phyloP scores from a whole-genome alignment of 2,113 vertebrate species.

The Tiliqua scincoides region DNA sequence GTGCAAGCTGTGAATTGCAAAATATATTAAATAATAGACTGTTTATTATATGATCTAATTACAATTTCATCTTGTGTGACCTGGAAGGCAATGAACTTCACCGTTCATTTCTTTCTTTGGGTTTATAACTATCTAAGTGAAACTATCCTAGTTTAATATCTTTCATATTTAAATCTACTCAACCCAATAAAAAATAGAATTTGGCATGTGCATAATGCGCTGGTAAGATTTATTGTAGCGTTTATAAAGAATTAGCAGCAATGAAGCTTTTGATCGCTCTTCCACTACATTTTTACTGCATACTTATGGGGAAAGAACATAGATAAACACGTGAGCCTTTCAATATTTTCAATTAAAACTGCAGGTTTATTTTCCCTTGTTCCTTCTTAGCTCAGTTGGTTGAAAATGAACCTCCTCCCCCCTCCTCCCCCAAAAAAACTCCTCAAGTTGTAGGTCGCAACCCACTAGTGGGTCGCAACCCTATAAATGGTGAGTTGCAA shows the following conservation, averaged over 20 bases:
- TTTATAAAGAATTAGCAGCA: slow-evolving; percentile 54
- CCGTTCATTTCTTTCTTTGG: slow-evolving; percentile 34
- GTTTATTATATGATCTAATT: slow-evolving; percentile 22
- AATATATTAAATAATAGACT: slow-evolving; percentile 25
- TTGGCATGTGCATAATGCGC: slow-evolving; percentile 30
- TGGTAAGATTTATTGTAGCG: slow-evolving; percentile 56
- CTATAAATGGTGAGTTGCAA: no score
- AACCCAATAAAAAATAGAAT: slow-evolving; percentile 25
- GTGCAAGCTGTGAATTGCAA: neutral
- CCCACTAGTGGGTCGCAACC: no score
- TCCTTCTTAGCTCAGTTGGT: slow-evolving; percentile 45
- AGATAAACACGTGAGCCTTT: slow-evolving; percentile 42
- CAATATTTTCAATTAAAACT: slow-evolving; percentile 52
- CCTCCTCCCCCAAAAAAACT: no score
- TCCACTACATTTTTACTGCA: slow-evolving; percentile 26
- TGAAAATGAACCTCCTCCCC: neutral
- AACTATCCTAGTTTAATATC: slow-evolving; percentile 27
- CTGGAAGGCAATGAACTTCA: slow-evolving; percentile 19
- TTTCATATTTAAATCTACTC: slow-evolving; percentile 58
- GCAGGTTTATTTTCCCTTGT: neutral
- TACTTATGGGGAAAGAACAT: slow-evolving; percentile 33
- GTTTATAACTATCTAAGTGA: slow-evolving; percentile 31
- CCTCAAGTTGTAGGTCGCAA: no score
- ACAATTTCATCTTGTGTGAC: slow-evolving; percentile 22
- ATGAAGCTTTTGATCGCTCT: slow-evolving; percentile 24